Evolutionary conservation across 2,797 vertebrate species (phyloP), one percentile per base, ranked within the genome.

Genomic region (Pitangus sulphuratus): DNA sequence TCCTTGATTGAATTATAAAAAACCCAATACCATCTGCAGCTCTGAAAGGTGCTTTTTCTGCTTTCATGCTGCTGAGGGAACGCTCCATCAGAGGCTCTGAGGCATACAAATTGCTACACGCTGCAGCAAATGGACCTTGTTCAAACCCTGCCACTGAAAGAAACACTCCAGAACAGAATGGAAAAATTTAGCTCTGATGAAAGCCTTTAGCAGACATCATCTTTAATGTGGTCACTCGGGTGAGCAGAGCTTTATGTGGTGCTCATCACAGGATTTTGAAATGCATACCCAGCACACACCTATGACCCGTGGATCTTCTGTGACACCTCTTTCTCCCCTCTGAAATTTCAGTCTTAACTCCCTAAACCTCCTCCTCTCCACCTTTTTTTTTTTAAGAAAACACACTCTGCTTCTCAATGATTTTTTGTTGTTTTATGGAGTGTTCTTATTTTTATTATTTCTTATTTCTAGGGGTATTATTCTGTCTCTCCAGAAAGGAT

Each of bases 61-160:
- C 57, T 87, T 56, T 75, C 22, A 2, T 22, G 40, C 83, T 80
- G 68, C 75, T 6, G 16, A 85, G 83, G 60, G 64, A 87, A 61
- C 0, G 30, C 64, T 84, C 76, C 82, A 48, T 16, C 87, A 33
- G 64, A 68, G 5, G 19, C 79, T 91, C 45, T 47, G 30, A 88
- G 69, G 76, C 89, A 94, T 22, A 94, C 60, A 89, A 78, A 96
- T 83, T 61, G 79, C 45, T 77, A 50, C 79, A 84, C 10, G 2
- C 44, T 81, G 89, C 90, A 93, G 84, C 82, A 89, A 95, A 95
- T 45, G 40, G 71, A 71, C 61, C 79, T 81, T 61, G 65, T 2
- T 81, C 76, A 77, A 96, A 90, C 70, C 17, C 61, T 57, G n/a
- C 72, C 30, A 83, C 35, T 71, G 47, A 86, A 78, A 71, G 57